Evolutionary conservation across 2,888 invertebrate species (phyloP), one percentile per base, ranked within the genome.

Genomic region (Tachina lurida): DNA sequence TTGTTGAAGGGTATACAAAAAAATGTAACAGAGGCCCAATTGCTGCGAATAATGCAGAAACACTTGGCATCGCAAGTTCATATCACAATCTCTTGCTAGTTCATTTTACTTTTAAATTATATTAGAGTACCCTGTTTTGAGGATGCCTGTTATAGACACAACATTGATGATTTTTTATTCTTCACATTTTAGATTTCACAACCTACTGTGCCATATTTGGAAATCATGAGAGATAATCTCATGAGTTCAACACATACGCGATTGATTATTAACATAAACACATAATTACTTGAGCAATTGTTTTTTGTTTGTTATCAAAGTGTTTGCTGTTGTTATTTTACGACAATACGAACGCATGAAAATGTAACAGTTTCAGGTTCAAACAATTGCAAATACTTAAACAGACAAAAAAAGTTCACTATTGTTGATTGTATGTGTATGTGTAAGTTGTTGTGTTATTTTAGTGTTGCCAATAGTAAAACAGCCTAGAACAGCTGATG

Each of bases 361-460:
- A 83, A 52, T 79, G 71, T 77, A 77, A 78, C 85, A 85, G 75
- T 75, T 67, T 65, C 63, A 68, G 22, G 47, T 15, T 31, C n/a
- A 71, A 47, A 47, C 58, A 31, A 67, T 52, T 65, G 17, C 47
- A 70, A 15, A 63, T 15, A 70, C 63, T 3, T 43, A 56, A 52
- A 60, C 49, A 19, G 45, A 71, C 10, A 56, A 0, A 65, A 47
- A 79, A 54, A 65, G 39, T 75, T 15, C 56, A 62, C 31, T 31
- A n/a, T 10, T 12, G 54, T 8, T 43, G 17, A 5, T 52, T 13
- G 8, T 31, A 31, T 31, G 7, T 31, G 22, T 19, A 65, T 22
- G 10, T 49, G 13, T 17, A 12, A 4, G 10, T 54, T 19, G 5
- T n/a, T 15, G 15, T 15, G 15, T 58, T 58, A 22, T 15, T 58